These are phyloP conservation scores for Tenualosa ilisha DNA, from an alignment of 2,797 vertebrate genomes.

Conservation along the genomic window DNA sequence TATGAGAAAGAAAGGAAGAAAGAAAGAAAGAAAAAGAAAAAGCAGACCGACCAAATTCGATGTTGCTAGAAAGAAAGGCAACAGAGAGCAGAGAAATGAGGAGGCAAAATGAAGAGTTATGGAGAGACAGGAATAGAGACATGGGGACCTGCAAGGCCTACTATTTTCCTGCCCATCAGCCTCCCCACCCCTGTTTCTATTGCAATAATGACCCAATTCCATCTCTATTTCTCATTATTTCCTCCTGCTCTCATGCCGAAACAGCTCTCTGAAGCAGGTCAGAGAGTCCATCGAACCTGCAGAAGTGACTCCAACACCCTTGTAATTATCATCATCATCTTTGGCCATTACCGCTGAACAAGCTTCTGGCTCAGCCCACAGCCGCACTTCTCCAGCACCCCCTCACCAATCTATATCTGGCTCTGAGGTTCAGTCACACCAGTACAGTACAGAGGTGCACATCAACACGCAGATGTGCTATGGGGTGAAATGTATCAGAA, in stretches of 20 bases:
- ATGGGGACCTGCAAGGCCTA: conserved; percentile 3
- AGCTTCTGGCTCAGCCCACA: not conserved
- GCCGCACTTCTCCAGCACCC: conserved; percentile 1
- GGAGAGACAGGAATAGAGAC: not conserved
- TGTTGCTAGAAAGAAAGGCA: not conserved
- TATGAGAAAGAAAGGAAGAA: not conserved
- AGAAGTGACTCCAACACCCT: conserved; percentile 16
- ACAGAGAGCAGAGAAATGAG: not conserved
- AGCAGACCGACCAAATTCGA: not conserved
- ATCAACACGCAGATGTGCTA: not conserved
- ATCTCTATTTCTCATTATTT: conserved; percentile 18
- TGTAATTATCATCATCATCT: conserved; percentile 17
- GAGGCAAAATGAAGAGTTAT: conserved; percentile 18
- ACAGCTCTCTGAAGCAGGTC: conserved; percentile 14
- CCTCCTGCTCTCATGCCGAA: not conserved
- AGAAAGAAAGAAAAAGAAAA: not conserved
- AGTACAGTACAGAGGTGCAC: not conserved
- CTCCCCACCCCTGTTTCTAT: not conserved
- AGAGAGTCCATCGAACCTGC: conserved; percentile 23
- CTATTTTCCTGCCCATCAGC: not conserved
- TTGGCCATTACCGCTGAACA: not conserved
- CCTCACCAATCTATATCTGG: conserved; percentile 21
- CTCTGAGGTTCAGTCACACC: conserved; percentile 1
- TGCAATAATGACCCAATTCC: conserved; percentile 20
- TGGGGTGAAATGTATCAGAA: not conserved